Evolutionary conservation across 2,113 vertebrate genomes (phyloP).

Genomic region (Anseranas semipalmata): DNA sequence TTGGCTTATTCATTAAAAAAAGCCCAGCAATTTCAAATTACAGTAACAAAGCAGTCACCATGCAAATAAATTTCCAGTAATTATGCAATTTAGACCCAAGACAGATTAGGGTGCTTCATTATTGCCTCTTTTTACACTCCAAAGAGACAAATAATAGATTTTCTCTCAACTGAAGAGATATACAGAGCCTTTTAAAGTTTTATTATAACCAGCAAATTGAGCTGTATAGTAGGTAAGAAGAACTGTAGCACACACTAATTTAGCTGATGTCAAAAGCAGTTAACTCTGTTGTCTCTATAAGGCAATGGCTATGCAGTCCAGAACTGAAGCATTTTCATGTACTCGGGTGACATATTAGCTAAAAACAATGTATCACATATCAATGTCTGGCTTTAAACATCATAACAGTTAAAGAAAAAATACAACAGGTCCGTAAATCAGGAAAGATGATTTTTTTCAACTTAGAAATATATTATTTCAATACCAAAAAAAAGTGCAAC

Average conservation of each 20-base stretch:
- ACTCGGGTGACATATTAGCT: not conserved
- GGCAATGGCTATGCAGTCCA: not conserved
- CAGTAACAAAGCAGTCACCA: not conserved
- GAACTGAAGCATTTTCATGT: not conserved
- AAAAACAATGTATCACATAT: not conserved
- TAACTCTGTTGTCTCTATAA: not conserved
- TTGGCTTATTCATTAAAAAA: not conserved
- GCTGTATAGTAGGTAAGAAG: conserved; percentile 6
- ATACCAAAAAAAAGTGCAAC: not conserved
- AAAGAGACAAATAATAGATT: not conserved
- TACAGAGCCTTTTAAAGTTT: conserved; percentile 29
- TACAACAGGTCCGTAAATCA: not conserved
- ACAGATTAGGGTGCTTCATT: not conserved
- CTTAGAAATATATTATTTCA: not conserved
- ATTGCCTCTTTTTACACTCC: not conserved
- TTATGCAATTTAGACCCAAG: not conserved
- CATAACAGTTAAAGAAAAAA: not conserved
- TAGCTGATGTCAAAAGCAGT: not conserved
- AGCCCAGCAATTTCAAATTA: not conserved
- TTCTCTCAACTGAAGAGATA: not conserved
- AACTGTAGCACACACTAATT: not conserved
- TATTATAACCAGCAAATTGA: conserved; percentile 15
- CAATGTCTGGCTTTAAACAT: not conserved
- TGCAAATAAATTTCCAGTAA: conserved; percentile 20
- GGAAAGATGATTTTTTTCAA: not conserved